A percentile compares a stretch with the other conserved stretches of the same genome.
These are phyloP conservation scores for Microtus oregoni DNA, from an alignment of 2,113 vertebrate species.

Conservation along the genomic window DNA sequence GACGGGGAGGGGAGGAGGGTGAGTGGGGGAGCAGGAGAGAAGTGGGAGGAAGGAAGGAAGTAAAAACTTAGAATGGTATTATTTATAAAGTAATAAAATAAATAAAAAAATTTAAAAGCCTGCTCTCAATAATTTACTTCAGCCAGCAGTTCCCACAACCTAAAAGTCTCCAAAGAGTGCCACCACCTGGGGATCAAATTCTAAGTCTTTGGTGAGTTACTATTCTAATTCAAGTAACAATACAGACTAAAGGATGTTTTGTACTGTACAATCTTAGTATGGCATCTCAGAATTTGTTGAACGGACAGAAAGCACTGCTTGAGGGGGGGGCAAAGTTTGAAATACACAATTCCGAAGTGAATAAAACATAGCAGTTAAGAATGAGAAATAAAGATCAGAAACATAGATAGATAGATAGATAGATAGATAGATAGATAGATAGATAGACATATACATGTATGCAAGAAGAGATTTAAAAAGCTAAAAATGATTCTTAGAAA, in stretches of 20 bases:
- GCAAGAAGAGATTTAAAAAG: background rate
- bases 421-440: no score
- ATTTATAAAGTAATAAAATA: no score
- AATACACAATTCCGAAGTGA: background rate
- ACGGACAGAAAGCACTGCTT: background rate
- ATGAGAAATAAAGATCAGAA: background rate
- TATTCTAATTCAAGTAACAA: background rate
- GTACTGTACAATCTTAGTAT: background rate
- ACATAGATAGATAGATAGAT: background rate
- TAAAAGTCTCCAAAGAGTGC: background rate
- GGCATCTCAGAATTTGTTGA: background rate
- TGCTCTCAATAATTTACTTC: background rate
- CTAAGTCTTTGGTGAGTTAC: no score
- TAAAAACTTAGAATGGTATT: no score
- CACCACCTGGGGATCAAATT: background rate
- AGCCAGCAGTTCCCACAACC: background rate
- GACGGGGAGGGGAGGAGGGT: no score
- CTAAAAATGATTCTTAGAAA: constrained; percentile 16
- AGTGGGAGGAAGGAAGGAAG: no score
- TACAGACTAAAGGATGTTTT: background rate
- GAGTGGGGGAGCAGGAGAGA: no score
- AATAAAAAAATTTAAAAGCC: background rate
- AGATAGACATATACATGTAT: no score
- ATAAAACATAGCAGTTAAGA: background rate
- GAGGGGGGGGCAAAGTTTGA: background rate